Base-by-base conservation (phyloP, 2,797 vertebrate genomes). In the Cyclopterus lumpus region DNA sequence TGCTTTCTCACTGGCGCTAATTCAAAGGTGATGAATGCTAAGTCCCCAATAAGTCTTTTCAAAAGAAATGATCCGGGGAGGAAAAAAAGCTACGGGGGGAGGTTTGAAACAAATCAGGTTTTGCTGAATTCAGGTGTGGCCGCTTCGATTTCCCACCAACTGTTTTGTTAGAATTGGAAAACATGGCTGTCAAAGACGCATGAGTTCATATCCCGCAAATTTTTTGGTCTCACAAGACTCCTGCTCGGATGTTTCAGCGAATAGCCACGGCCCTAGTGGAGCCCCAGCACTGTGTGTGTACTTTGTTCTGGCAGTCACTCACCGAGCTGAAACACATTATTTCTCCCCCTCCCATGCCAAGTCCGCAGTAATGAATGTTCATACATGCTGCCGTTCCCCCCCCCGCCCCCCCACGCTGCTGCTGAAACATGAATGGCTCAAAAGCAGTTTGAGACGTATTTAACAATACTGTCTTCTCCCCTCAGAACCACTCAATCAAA, bases 21-120 rank as follows among this genome's bases (percentile, higher is more conserved):
- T 85, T 83, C 80, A 65, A 12, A 87, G 59, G 90, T 92, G 87
- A 93, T 95, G 95, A 97, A 95, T 92, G 94, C 95, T 95, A 91
- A 71, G 79, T 88, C 92, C 94, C 92, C 90, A 89, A 94, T 94
- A 94, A 92, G 88, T 90, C 80, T 62, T 92, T 92, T 83, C 85
- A 91, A 80, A 73, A 79, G 57, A 86, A 86, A 51, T 63, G 73
- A 71, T 75, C 74, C 80, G 42, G 11, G 58, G 38, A 82, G 54
- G 10, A 61, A 68, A 89, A 74, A 82, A 89, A 74, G 82, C 84
- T 92, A 73, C 46, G 0, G 42, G 38, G 32, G 61, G 49, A 20
- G 8, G 26, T 28, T n/a, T 40, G 63, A 80, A 79, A 79, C 59
- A 8, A 76, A 79, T 78, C 44, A 2, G 32, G 63, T 75, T 73